These are phyloP conservation scores for Margaritifera margaritifera DNA, from an alignment of 2,888 invertebrate species.

Conservation along the genomic window DNA sequence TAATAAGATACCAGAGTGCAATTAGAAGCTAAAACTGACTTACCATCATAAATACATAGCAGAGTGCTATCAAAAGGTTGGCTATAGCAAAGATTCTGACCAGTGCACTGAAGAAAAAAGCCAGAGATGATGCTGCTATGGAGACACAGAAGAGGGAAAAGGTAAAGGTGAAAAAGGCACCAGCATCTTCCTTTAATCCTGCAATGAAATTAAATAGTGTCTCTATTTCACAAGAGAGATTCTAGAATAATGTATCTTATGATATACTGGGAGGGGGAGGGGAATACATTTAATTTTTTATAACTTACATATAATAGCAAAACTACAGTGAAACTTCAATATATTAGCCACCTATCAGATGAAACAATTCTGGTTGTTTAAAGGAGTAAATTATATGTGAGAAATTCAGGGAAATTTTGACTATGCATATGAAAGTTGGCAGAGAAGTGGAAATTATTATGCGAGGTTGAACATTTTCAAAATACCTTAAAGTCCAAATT, in stretches of 20 bases:
- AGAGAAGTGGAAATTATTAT: too few species aligned
- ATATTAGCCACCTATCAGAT: too few species aligned
- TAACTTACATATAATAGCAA: too few species aligned
- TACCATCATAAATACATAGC: slow-evolving; percentile 72
- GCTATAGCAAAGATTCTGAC: slow-evolving; percentile 68
- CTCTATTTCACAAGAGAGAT: neutral
- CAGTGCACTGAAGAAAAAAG: slow-evolving; percentile 67
- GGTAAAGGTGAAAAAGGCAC: slow-evolving; percentile 65
- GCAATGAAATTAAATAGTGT: slow-evolving; percentile 19
- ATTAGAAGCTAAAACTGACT: slow-evolving; percentile 15
- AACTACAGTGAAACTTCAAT: too few species aligned
- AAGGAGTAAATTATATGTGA: too few species aligned
- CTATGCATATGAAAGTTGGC: too few species aligned
- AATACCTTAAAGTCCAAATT: too few species aligned
- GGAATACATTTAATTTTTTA: too few species aligned
- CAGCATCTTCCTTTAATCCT: slow-evolving; percentile 58
- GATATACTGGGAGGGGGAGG: neutral
- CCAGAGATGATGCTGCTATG: slow-evolving; percentile 66
- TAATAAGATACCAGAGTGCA: too few species aligned
- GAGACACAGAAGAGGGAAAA: slow-evolving; percentile 66
- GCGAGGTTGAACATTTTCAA: too few species aligned
- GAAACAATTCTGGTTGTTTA: too few species aligned
- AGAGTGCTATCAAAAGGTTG: slow-evolving; percentile 65
- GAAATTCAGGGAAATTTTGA: too few species aligned
- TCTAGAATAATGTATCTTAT: neutral